These are phyloP conservation scores for Pheosia gnoma DNA, from an alignment of 2,888 invertebrate genomes.

Conservation along the genomic window DNA sequence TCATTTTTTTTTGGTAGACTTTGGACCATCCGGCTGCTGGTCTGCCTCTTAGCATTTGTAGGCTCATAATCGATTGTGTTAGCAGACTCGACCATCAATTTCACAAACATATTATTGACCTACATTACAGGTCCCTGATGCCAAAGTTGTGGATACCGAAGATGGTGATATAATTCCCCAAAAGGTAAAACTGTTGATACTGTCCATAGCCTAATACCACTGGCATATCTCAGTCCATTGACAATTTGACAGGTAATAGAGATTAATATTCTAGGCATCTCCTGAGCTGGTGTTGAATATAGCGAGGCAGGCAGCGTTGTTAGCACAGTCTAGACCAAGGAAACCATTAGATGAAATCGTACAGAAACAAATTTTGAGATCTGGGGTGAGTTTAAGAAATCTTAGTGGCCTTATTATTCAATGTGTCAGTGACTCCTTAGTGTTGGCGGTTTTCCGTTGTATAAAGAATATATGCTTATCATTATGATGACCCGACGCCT, in stretches of 20 bases:
- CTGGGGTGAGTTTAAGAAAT: neutral
- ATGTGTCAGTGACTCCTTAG: neutral
- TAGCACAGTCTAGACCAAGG: neutral
- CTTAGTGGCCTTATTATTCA: neutral
- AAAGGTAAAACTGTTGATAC: neutral
- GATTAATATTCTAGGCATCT: neutral
- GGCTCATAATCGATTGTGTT: too few species aligned
- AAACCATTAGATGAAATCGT: neutral
- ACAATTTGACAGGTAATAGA: neutral
- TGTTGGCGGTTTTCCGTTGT: too few species aligned
- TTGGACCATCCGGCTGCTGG: too few species aligned
- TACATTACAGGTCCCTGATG: neutral
- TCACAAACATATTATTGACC: too few species aligned
- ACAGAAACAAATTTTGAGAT: neutral
- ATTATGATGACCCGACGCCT: too few species aligned
- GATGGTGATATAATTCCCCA: neutral
- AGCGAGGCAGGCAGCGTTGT: neutral
- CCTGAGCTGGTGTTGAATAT: constrained; percentile 1
- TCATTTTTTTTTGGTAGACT: too few species aligned
- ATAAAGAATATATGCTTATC: too few species aligned
- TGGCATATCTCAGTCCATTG: neutral
- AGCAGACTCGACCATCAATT: too few species aligned
- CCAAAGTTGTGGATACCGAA: neutral
- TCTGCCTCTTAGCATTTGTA: too few species aligned
- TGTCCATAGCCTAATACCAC: too few species aligned